Evolutionary conservation across 2,888 invertebrate species (phyloP), one percentile per base, ranked within the genome.

Genomic region (Catocala fraxini): DNA sequence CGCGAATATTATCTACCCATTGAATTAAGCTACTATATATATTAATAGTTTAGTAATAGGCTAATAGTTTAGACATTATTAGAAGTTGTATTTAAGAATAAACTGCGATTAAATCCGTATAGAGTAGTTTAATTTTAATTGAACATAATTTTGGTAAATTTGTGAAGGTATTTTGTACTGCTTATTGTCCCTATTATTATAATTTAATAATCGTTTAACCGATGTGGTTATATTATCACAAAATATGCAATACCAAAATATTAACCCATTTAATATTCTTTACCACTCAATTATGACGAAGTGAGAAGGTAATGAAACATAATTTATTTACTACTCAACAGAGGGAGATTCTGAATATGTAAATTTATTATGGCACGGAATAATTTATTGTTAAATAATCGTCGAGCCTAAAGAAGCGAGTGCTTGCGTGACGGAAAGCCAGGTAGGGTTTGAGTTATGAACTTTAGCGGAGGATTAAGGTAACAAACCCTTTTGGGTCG

Each of bases 351-450:
- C 88, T 82, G 82, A 83, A 83, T 87, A 90, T 89, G 88, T 89
- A 88, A 91, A 89, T 90, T 85, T 81, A 88, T 86, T 85, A 81
- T 80, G 79, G 84, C 83, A 86, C 80, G 83, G 83, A 85, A 87
- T 89, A 88, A 91, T 91, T 89, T 92, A 91, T 88, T 90, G 87
- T 89, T 87, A 87, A 89, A 91, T 92, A 92, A 91, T 89, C 86
- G 87, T 82, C 85, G 86, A 84, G 86, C 80, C 87, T 87, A 86
- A 89, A 91, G 90, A 89, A 88, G 81, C 76, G 76, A 78, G 75
- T 66, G 70, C 84, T 92, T 87, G 92, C 92, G 93, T 93, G 92
- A 88, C 85, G 62, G 63, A 65, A 63, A 65, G 67, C 71, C 65
- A 59, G 52, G 62, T 65, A 46, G 2, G 46, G 15, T 15, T 46